Percentiles rank a stretch among this genome's conserved stretches.
Conservation (phyloP, 1,140 invertebrate species). For the Leucophenga varia region DNA sequence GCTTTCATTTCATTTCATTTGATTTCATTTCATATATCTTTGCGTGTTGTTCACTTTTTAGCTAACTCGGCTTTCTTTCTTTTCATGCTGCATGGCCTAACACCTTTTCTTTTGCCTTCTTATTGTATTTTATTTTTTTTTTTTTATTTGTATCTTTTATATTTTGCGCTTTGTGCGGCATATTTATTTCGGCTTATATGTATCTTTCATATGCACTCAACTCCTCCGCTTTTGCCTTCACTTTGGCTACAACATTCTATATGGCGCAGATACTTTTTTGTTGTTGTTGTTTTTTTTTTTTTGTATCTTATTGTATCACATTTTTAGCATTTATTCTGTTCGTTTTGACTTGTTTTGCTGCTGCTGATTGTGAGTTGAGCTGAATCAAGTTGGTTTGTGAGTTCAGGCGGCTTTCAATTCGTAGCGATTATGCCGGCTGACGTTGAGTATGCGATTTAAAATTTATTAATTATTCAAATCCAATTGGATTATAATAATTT, state of each 20-base stretch:
- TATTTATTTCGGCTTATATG: constrained; percentile 44
- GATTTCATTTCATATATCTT: too few relatives aligned
- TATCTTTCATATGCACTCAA: too few relatives aligned
- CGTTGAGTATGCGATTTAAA: constrained; percentile 35
- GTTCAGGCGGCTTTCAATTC: constrained; percentile 35
- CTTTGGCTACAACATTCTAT: too few relatives aligned
- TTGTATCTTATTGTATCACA: constrained; percentile 28
- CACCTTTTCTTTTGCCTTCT: constrained; percentile 18
- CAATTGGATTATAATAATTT: constrained; percentile 58
- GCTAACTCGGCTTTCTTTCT: constrained; percentile 35
- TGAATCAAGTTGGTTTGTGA: background rate
- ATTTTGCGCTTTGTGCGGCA: constrained; percentile 13
- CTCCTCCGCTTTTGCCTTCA: too few relatives aligned
- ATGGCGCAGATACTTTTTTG: too few relatives aligned
- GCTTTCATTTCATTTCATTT: background rate
- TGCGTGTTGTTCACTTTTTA: constrained; percentile 8
- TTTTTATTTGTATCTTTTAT: constrained; percentile 20
- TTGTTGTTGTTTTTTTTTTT: constrained; percentile 30
- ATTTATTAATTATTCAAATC: constrained; percentile 58
- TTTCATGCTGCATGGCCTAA: constrained; percentile 15
- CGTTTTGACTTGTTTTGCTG: constrained; percentile 29
- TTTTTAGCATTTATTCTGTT: constrained; percentile 46
- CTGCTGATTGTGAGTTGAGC: background rate
- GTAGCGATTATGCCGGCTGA: constrained; percentile 30
- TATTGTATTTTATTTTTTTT: constrained; percentile 4